Percentiles rank a stretch among this genome's conserved stretches.
Conservation (phyloP, 2,888 invertebrate genomes). For the Erynnis tages region DNA sequence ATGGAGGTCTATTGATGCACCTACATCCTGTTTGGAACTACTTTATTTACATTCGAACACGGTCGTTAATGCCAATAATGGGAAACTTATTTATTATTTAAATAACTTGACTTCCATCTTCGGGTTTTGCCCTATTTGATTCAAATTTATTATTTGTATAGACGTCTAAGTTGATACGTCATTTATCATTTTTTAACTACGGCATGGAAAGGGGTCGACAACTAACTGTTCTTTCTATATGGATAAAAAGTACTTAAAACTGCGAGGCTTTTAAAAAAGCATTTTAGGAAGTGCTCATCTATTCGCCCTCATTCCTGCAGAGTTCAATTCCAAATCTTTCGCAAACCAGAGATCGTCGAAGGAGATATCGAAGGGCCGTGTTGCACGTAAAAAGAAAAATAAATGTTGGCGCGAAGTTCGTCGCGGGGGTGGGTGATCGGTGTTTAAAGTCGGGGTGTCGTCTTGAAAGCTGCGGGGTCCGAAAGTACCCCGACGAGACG, state of each 20-base stretch:
- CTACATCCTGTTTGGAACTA: slow-evolving; percentile 48
- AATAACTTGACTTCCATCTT: not conserved
- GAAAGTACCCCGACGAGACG: slow-evolving; percentile 29
- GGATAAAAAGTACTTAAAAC: no score
- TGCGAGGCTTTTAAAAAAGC: no score
- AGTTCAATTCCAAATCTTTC: not conserved
- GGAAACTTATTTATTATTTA: slow-evolving; percentile 9
- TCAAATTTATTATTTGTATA: not conserved
- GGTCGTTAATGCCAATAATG: not conserved
- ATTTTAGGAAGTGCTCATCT: no score
- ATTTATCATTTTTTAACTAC: not conserved
- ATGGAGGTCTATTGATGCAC: slow-evolving; percentile 56
- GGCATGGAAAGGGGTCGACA: no score
- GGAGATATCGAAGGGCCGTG: not conserved
- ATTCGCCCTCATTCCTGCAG: no score
- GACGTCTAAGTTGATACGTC: not conserved
- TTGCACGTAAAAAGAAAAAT: slow-evolving; percentile 12
- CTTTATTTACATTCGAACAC: not conserved
- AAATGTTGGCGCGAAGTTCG: slow-evolving; percentile 4
- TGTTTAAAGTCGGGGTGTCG: slow-evolving; percentile 15
- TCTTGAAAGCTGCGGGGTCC: slow-evolving; percentile 15
- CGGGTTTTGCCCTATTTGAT: not conserved
- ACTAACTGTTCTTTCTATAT: no score
- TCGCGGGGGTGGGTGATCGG: slow-evolving; percentile 17
- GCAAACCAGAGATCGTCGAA: slow-evolving; percentile 3